Base-by-base conservation (phyloP, 2,797 vertebrate species). In the Xiphophorus birchmanni region DNA sequence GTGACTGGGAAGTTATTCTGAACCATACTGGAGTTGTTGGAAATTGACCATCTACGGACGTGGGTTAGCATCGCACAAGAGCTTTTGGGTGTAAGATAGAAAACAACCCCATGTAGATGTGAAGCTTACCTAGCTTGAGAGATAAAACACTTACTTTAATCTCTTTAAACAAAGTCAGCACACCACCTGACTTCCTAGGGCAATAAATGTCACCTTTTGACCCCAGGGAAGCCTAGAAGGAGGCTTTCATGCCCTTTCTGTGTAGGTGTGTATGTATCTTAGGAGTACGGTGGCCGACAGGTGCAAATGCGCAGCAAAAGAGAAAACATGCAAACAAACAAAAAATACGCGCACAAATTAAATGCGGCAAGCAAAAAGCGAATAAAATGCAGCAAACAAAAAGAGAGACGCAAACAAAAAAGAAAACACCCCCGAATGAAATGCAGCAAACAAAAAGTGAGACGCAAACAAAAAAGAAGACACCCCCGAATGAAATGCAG, bases 141-240 rank as follows among this genome's bases (percentile, higher is more conserved):
- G 63, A 47, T 69, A 54, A 74, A 80, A 47, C 29, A 72, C 74
- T 76, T 58, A 47, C 48, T 74, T 82, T 74, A 74, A 82, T 74
- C 76, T 47, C 72, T 77, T 82, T 69, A 78, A 82, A 78, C 37
- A 67, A 73, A 73, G 58, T 82, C 54, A 82, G 58, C 83, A 78
- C 83, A 71, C 60, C 47, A 58, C 73, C 50, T 82, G 78, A 89
- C 79, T 82, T 52, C 40, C 73, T 40, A 17, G 77, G 58, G 58
- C 82, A 87, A 81, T 84, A 85, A 86, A 89, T 69, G 76, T 75
- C 71, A 35, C 69, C 83, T 80, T 84, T 85, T 87, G 87, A 93
- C 80, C 75, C 78, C 5, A 32, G 76, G 80, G 80, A 86, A 77
- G 82, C 67, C 42, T 63, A 81, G 75, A 73, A 86, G 75, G 78